Evolutionary conservation across 2,888 invertebrate genomes (phyloP).

Genomic region (Drosophila neoperkinsi): DNA sequence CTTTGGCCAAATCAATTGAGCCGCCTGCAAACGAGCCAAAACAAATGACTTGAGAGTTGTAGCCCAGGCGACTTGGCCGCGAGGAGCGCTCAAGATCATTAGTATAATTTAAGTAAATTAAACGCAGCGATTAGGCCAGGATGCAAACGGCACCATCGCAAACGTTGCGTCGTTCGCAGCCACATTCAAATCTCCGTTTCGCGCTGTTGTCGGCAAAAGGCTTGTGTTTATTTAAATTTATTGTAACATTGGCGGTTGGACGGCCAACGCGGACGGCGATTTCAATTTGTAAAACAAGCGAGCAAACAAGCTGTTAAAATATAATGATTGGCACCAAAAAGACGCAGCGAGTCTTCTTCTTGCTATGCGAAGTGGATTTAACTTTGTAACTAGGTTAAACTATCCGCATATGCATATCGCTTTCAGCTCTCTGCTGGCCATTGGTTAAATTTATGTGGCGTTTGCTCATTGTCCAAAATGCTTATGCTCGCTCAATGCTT

Average conservation of each 20-base stretch:
- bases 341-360: slow-evolving; percentile 36
- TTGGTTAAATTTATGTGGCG: slow-evolving; percentile 72
- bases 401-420: slow-evolving; percentile 73
- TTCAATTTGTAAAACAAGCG: slow-evolving; percentile 81
- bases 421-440: slow-evolving; percentile 36
- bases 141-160: slow-evolving; percentile 65
- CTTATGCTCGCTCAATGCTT: slow-evolving; percentile 55
- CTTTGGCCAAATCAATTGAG: slow-evolving; percentile 81
- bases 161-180: slow-evolving; percentile 32
- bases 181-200: slow-evolving; percentile 25
- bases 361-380: neutral
- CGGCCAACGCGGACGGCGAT: slow-evolving; percentile 60
- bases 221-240: slow-evolving; percentile 81
- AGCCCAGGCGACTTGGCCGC: slow-evolving; percentile 45
- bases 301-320: slow-evolving; percentile 81
- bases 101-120: slow-evolving; percentile 84
- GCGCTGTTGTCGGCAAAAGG: slow-evolving; percentile 57
- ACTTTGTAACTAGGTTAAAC: slow-evolving; percentile 66
- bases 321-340: slow-evolving; percentile 76
- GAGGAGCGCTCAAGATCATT: slow-evolving; percentile 77
- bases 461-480: slow-evolving; percentile 69
- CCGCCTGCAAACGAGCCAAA: slow-evolving; percentile 78
- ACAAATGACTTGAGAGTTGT: slow-evolving; percentile 73
- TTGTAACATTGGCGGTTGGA: slow-evolving; percentile 68
- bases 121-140: slow-evolving; percentile 82